Conservation (phyloP, 2,113 vertebrate species). For the Forbesichthys agassizii region DNA sequence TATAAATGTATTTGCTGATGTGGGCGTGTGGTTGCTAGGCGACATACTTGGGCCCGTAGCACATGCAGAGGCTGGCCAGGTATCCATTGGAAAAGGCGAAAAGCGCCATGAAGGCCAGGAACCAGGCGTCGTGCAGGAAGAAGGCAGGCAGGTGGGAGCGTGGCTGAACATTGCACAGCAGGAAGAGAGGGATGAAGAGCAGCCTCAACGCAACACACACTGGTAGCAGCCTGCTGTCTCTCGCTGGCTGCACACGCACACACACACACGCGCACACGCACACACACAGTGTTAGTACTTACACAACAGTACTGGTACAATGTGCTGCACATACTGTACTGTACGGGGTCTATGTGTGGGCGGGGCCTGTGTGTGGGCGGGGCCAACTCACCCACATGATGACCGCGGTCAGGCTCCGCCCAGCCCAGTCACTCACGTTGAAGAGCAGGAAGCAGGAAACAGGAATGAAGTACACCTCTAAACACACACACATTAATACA, state of each 20-base stretch:
- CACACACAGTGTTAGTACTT: not conserved
- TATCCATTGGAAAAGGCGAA: slow-evolving; percentile 84
- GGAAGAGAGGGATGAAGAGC: slow-evolving; percentile 80
- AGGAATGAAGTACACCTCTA: slow-evolving; percentile 85
- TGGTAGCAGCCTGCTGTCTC: slow-evolving; percentile 76
- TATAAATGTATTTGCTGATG: too few relatives aligned
- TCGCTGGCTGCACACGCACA: slow-evolving; percentile 39
- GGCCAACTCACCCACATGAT: slow-evolving; percentile 84
- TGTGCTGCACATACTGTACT: too few relatives aligned
- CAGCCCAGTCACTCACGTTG: slow-evolving; percentile 90
- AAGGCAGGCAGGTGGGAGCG: slow-evolving; percentile 61
- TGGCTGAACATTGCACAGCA: slow-evolving; percentile 80
- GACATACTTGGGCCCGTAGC: slow-evolving; percentile 82
- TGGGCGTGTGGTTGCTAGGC: not conserved
- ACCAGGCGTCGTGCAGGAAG: slow-evolving; percentile 79
- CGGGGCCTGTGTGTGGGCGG: not conserved
- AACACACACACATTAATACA: not conserved
- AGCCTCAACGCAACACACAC: slow-evolving; percentile 68
- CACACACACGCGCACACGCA: not conserved
- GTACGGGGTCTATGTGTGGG: not conserved
- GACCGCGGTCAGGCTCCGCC: slow-evolving; percentile 87
- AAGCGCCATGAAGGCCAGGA: slow-evolving; percentile 79
- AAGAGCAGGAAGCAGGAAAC: slow-evolving; percentile 92
- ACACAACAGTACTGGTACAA: too few relatives aligned
- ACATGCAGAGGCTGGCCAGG: slow-evolving; percentile 84